Percentiles rank a stretch among this genome's conserved stretches.
Evolutionary conservation across 2,888 invertebrate genomes (phyloP).

Genomic region (Heliconius aoede): DNA sequence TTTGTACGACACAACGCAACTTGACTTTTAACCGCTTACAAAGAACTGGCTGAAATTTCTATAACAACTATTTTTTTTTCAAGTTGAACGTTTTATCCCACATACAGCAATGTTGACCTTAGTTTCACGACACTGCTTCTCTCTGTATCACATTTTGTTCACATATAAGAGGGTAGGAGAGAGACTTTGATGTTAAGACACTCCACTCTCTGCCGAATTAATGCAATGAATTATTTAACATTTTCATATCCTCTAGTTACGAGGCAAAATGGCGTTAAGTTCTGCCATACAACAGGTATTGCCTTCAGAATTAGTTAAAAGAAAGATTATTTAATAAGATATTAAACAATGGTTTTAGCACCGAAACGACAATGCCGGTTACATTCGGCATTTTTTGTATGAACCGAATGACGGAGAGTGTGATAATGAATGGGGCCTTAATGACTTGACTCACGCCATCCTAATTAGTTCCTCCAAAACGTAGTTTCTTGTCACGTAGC

Average conservation of each 20-base stretch:
- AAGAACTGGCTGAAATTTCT: not conserved
- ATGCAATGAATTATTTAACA: too few relatives aligned
- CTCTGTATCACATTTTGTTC: too few relatives aligned
- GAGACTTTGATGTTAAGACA: too few relatives aligned
- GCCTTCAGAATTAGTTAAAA: too few relatives aligned
- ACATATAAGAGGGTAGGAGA: too few relatives aligned
- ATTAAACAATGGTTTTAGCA: not conserved
- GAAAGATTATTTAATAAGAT: too few relatives aligned
- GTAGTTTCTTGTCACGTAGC: constrained; percentile 57
- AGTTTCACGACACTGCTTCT: too few relatives aligned
- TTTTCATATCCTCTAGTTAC: too few relatives aligned
- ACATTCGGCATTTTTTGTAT: constrained; percentile 21
- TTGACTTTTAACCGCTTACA: constrained; percentile 18
- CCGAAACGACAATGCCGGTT: not conserved
- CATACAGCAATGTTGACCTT: too few relatives aligned
- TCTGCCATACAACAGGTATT: too few relatives aligned
- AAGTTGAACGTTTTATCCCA: not conserved
- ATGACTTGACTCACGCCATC: constrained; percentile 46
- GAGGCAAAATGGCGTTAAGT: too few relatives aligned
- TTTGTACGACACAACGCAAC: constrained; percentile 19
- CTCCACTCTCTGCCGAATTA: too few relatives aligned
- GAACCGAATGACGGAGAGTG: constrained; percentile 40
- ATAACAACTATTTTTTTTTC: not conserved
- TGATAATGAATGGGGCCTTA: constrained; percentile 45
- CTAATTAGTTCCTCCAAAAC: constrained; percentile 53